A percentile compares a stretch with the other conserved stretches of the same genome.
These are phyloP conservation scores for Orthosia cruda DNA, from an alignment of 2,888 invertebrate species.

Conservation along the genomic window DNA sequence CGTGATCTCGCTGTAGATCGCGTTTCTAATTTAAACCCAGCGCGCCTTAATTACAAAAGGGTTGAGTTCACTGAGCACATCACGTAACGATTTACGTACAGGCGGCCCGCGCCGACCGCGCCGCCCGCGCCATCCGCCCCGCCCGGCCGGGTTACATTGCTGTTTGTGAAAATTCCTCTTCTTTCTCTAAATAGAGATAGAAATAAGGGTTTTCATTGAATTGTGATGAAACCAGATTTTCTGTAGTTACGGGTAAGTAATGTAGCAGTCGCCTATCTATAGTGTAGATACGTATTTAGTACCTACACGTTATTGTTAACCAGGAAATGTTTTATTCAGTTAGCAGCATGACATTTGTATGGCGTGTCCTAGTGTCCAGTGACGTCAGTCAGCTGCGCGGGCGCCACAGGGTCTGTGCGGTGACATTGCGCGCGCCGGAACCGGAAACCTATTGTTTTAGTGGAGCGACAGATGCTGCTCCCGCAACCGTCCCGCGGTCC, in stretches of 20 bases:
- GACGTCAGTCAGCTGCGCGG: conserved; percentile 62
- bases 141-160: not conserved
- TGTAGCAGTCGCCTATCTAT: too few species aligned
- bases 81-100: not conserved
- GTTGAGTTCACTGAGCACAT: conserved; percentile 16
- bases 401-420: conserved; percentile 75
- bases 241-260: not conserved
- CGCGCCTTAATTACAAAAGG: conserved; percentile 25
- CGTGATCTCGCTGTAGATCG: conserved; percentile 20
- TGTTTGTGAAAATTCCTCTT: not conserved
- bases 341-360: conserved; percentile 1
- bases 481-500: conserved; percentile 19
- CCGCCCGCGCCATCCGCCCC: too few species aligned
- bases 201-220: not conserved
- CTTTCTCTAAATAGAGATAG: not conserved
- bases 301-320: not conserved
- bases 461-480: conserved; percentile 58
- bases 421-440: conserved; percentile 72
- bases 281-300: not conserved
- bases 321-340: conserved; percentile 12
- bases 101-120: not conserved
- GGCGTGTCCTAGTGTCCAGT: conserved; percentile 29
- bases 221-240: not conserved
- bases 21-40: conserved; percentile 35
- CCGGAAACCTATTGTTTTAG: conserved; percentile 81